Evolutionary conservation across 2,113 vertebrate genomes (phyloP), one percentile per base, ranked within the genome.

Genomic region (Picathartes gymnocephalus): DNA sequence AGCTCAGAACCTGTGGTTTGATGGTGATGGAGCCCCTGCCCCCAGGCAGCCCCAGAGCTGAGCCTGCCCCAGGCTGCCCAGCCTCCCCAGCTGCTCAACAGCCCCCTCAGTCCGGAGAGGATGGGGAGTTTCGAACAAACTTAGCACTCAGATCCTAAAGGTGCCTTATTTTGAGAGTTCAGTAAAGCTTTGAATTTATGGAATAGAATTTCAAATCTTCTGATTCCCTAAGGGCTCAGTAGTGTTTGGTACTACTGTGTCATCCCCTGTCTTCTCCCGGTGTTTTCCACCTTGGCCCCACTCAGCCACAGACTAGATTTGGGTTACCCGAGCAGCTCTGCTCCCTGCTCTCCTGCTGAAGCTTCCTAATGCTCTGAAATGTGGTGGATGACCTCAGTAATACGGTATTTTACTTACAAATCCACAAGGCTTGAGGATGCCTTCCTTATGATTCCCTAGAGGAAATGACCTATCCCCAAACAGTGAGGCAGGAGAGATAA

Each of bases 21-120:
- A 15, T 17, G 60, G 21, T 4, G 9, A 6, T 30, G 44, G 42
- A 25, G 28, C 35, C 40, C 3, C 14, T n/a, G 58, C 25, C 48
- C 4, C 2, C 42, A 18, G 2, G 19, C 39, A 60, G 53, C 50
- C 51, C 53, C 27, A 17, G 9, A 9, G 58, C 4, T 7, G 2
- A 1, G 6, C 2, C 24, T 6, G 31, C 40, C 24, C 33, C 56
- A 39, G 79, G 27, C 62, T 68, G 42, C 13, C 2, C 44, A 35
- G 69, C 42, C 58, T 40, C 27, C 35, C 35, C 2, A 0, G 6
- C 4, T 8, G 5, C 69, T 13, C 23, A 16, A 1, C 8, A 22
- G 14, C 10, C 37, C 65, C 48, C 37, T 11, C 35, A 15, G n/a
- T 20, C 40, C 1, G 2, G 40, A 16, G 20, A 11, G 5, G 0